These are phyloP conservation scores for Muscidifurax raptorellus DNA, from an alignment of 1,140 invertebrate species.

Conservation along the genomic window DNA sequence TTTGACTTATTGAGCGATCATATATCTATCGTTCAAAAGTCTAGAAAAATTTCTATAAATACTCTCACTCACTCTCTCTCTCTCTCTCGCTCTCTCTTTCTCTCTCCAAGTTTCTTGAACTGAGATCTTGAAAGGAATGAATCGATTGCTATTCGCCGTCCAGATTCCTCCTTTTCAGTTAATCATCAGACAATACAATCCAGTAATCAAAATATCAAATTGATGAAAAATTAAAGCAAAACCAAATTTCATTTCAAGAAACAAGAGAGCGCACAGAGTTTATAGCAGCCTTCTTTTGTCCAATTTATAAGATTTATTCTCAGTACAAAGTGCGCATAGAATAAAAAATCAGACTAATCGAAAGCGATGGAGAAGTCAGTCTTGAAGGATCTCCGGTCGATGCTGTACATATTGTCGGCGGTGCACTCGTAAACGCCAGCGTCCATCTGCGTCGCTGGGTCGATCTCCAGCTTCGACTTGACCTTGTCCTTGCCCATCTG, in stretches of 20 bases:
- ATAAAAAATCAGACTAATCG: conserved; percentile 77
- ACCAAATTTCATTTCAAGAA: background rate
- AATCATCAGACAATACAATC: too few relatives aligned
- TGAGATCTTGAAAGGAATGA: background rate
- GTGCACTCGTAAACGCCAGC: conserved; percentile 93
- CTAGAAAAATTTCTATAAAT: background rate
- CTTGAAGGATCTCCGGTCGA: conserved; percentile 91
- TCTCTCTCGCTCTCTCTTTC: background rate
- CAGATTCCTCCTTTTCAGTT: too few relatives aligned
- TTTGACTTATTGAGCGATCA: too few relatives aligned
- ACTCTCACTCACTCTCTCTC: background rate
- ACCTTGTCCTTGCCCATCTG: conserved; percentile 86
- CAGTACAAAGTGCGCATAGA: conserved; percentile 27
- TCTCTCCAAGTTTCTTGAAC: background rate
- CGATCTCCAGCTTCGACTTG: conserved; percentile 95
- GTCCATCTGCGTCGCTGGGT: conserved; percentile 95
- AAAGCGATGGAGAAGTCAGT: conserved; percentile 94
- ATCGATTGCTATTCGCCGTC: background rate
- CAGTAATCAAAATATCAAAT: too few relatives aligned
- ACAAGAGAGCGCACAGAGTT: background rate
- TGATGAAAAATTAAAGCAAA: background rate
- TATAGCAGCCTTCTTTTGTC: conserved; percentile 1
- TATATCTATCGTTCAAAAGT: background rate
- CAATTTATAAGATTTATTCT: conserved; percentile 10
- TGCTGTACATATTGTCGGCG: conserved; percentile 95